Conservation (phyloP, 2,797 vertebrate genomes). For the Pantherophis alleghaniensis region DNA sequence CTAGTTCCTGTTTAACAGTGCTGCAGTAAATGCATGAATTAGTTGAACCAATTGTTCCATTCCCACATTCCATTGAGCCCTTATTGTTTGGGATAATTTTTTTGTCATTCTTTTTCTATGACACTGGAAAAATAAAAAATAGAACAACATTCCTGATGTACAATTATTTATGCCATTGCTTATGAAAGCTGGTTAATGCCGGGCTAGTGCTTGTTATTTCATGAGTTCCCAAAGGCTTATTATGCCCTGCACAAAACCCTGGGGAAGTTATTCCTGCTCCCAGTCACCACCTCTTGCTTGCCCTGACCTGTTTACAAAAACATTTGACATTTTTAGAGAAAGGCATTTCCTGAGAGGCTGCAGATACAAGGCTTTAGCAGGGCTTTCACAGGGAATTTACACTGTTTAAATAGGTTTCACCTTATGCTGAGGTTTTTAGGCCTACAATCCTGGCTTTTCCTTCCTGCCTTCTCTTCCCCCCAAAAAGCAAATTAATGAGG, state of each 20-base stretch:
- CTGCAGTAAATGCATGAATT: background rate
- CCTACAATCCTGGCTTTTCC: conserved; percentile 49
- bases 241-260: background rate
- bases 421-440: conserved; percentile 55
- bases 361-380: conserved; percentile 59
- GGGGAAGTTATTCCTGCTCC: conserved; percentile 26
- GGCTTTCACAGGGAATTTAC: conserved; percentile 58
- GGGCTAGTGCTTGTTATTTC: rapidly evolving
- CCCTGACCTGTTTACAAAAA: conserved; percentile 21
- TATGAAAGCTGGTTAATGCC: background rate
- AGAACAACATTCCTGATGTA: background rate
- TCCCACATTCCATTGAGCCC: background rate
- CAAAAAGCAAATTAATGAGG: conserved; percentile 62
- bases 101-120: background rate
- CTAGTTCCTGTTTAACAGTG: background rate
- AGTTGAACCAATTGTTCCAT: background rate
- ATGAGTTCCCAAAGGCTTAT: background rate
- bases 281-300: conserved; percentile 2
- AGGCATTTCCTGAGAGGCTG: conserved; percentile 48
- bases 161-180: background rate
- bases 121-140: background rate
- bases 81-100: background rate
- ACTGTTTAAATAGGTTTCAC: conserved; percentile 57
- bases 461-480: conserved; percentile 41
- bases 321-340: background rate